phyloP scores from a whole-genome alignment of 2,113 vertebrate genomes.

The Arvicanthis niloticus region DNA sequence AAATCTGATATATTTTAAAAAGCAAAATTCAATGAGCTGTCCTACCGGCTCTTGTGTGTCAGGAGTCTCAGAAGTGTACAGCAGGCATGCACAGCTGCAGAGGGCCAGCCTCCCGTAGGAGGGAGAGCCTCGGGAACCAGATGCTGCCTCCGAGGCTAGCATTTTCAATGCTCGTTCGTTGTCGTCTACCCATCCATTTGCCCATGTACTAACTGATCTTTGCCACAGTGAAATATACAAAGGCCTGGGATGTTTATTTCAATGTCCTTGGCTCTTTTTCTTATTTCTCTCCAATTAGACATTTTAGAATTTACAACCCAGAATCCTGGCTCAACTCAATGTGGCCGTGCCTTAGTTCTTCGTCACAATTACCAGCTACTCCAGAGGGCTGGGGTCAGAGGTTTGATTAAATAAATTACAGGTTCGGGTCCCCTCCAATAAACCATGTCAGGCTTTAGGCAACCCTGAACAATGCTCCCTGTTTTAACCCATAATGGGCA shows the following conservation, averaged over 20 bases:
- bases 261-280: constrained; percentile 40
- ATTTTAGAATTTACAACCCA: constrained; percentile 80
- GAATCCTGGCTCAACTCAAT: constrained; percentile 81
- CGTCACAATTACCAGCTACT: constrained; percentile 83
- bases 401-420: constrained; percentile 90
- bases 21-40: neutral
- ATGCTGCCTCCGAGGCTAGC: constrained; percentile 3
- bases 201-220: neutral
- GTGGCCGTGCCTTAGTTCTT: constrained; percentile 79
- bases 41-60: neutral
- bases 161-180: neutral
- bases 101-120: neutral
- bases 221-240: neutral
- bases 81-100: neutral
- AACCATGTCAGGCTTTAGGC: constrained; percentile 89
- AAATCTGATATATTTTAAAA: constrained; percentile 45
- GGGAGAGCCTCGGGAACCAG: neutral
- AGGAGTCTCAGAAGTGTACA: neutral
- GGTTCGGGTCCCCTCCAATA: constrained; percentile 86
- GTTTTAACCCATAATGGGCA: constrained; percentile 90
- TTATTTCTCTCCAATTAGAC: constrained; percentile 69
- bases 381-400: constrained; percentile 86
- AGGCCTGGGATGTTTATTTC: neutral
- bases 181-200: neutral
- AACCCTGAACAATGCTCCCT: constrained; percentile 88